Evolutionary conservation across 1,140 invertebrate genomes (phyloP).

Genomic region (Eufriesea mexicana): DNA sequence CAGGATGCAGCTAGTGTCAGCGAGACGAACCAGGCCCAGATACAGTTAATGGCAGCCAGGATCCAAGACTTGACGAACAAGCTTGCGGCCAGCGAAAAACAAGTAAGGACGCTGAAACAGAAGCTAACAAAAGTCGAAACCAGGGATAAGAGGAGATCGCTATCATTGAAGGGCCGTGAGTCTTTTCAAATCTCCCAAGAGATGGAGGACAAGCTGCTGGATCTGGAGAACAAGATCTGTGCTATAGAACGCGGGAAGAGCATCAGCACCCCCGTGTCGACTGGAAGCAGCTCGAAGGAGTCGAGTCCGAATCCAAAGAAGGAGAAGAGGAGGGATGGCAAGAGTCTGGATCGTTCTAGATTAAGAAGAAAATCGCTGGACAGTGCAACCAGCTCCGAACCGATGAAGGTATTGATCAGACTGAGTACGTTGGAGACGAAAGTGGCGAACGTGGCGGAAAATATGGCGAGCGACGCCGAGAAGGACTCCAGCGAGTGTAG

Average conservation of each 20-base stretch:
- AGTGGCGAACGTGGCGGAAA: conserved; percentile 85
- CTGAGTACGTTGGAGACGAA: conserved; percentile 89
- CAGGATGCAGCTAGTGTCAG: conserved; percentile 88
- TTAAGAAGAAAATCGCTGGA: conserved; percentile 88
- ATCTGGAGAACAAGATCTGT: conserved; percentile 90
- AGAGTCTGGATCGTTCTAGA: conserved; percentile 78
- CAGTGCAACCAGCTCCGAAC: conserved; percentile 88
- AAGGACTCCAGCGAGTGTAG: conserved; percentile 78
- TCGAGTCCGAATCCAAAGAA: conserved; percentile 82
- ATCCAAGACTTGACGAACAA: conserved; percentile 93
- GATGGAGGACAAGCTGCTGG: conserved; percentile 90
- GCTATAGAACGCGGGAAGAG: conserved; percentile 83
- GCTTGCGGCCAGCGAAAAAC: conserved; percentile 90
- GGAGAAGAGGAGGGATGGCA: conserved; percentile 82
- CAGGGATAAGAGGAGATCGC: conserved; percentile 89
- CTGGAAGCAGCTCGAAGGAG: conserved; percentile 78
- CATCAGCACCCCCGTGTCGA: conserved; percentile 72
- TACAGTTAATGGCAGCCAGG: conserved; percentile 90
- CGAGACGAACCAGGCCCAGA: conserved; percentile 88
- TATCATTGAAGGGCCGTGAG: conserved; percentile 91
- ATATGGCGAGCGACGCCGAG: conserved; percentile 76
- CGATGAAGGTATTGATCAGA: conserved; percentile 89
- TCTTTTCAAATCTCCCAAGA: conserved; percentile 91
- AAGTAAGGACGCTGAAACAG: conserved; percentile 89
- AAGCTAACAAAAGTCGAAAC: conserved; percentile 90